phyloP scores from a whole-genome alignment of 2,888 invertebrate genomes.

The Acanthoscelides obtectus region DNA sequence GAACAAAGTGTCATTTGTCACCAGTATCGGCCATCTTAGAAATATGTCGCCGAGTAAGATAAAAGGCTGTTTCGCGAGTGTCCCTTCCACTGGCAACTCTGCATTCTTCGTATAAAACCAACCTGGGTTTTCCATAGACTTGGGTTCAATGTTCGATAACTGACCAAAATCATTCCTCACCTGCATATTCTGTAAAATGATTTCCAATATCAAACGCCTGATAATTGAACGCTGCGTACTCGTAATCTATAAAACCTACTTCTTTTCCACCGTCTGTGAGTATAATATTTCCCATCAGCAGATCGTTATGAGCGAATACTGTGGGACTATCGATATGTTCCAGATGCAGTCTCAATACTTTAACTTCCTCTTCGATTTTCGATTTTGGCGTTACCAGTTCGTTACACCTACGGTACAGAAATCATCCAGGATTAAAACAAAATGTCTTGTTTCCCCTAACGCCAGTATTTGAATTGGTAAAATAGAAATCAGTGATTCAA shows the following conservation, averaged over 20 bases:
- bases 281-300: conserved; percentile 90
- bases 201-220: conserved; percentile 96
- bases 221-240: conserved; percentile 91
- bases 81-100: too few relatives aligned
- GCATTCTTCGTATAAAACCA: too few relatives aligned
- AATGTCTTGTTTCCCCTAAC: too few relatives aligned
- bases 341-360: conserved; percentile 58
- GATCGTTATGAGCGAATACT: conserved; percentile 97
- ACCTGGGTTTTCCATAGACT: too few relatives aligned
- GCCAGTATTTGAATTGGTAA: too few relatives aligned
- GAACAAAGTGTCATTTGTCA: too few relatives aligned
- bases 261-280: conserved; percentile 64
- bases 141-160: too few relatives aligned
- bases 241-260: conserved; percentile 94
- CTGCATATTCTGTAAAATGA: conserved; percentile 96
- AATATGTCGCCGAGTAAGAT: too few relatives aligned
- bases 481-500: too few relatives aligned
- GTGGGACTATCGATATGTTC: conserved; percentile 65
- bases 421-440: too few relatives aligned
- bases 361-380: conserved; percentile 66
- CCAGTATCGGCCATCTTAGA: too few relatives aligned
- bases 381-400: conserved; percentile 44
- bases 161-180: conserved; percentile 52
- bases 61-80: too few relatives aligned
- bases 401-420: conserved; percentile 13